Evolutionary conservation across 2,888 invertebrate genomes (phyloP).

Genomic region (Biston betularia): DNA sequence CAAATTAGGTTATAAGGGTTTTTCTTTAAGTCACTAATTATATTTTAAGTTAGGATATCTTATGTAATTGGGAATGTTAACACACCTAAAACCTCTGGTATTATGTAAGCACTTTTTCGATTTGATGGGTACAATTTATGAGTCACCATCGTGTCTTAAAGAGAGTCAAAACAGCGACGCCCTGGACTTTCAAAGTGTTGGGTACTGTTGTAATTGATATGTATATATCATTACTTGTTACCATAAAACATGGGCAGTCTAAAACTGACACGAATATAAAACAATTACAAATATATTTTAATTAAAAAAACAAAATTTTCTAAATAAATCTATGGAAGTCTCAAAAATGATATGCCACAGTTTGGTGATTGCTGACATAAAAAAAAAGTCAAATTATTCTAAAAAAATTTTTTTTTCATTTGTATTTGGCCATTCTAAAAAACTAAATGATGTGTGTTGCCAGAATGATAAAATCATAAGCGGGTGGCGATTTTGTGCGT

Average conservation of each 20-base stretch:
- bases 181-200: no score
- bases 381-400: background rate
- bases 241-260: background rate
- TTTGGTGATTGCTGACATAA: conserved; percentile 52
- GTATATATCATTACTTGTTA: no score
- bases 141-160: no score
- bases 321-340: conserved; percentile 19
- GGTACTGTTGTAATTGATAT: no score
- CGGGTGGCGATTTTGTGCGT: conserved; percentile 48
- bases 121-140: no score
- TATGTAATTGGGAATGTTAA: background rate
- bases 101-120: background rate
- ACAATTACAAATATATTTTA: conserved; percentile 2
- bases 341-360: conserved; percentile 56
- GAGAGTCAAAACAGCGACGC: no score
- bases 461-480: conserved; percentile 12
- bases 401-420: no score
- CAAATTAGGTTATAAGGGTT: conserved; percentile 61
- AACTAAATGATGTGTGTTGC: no score
- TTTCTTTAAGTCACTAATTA: conserved; percentile 12
- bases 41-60: conserved; percentile 16
- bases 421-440: no score
- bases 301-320: conserved; percentile 6
- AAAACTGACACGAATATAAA: background rate
- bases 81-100: no score